Evolutionary conservation across 53 echinoderm and acorn worm species (phyloP).

Genomic region (Patiria pectinifera): DNA sequence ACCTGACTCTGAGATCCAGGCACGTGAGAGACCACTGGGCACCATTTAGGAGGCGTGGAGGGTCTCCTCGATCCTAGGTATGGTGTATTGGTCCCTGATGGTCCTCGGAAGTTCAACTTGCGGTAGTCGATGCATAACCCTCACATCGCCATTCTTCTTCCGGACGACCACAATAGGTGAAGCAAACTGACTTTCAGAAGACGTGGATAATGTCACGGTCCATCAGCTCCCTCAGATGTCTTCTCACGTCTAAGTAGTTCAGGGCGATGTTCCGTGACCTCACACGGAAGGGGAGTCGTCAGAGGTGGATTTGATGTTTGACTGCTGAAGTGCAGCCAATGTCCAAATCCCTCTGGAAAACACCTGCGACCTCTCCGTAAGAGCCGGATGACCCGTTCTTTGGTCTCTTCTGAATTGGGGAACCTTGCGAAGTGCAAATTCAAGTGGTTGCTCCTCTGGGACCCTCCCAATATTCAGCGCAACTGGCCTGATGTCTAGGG

Average conservation of each 20-base stretch:
- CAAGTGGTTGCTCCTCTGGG: not conserved
- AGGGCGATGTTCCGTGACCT: constrained; percentile 63
- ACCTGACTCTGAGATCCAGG: no score
- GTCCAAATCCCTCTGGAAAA: constrained; percentile 4
- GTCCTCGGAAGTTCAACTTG: no score
- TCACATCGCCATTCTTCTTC: no score
- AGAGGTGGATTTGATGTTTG: not conserved
- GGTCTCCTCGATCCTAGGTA: no score
- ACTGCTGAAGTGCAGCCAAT: not conserved
- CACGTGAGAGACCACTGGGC: constrained; percentile 72
- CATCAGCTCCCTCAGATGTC: constrained; percentile 63
- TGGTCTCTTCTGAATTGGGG: constrained; percentile 44
- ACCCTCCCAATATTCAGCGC: not conserved
- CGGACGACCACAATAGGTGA: no score
- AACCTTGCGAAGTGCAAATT: constrained; percentile 37
- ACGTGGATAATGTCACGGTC: constrained; percentile 56
- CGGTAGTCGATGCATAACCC: no score
- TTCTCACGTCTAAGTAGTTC: constrained; percentile 43
- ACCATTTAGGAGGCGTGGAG: no score
- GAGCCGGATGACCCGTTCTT: not conserved
- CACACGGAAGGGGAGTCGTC: constrained; percentile 65
- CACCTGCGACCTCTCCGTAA: not conserved
- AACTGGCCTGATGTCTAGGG: no score
- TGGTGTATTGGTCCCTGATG: no score
- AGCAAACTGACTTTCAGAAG: constrained; percentile 65